Evolutionary conservation across 2,113 vertebrate species (phyloP), one percentile per base, ranked within the genome.

Genomic region (Bubalus kerabau): DNA sequence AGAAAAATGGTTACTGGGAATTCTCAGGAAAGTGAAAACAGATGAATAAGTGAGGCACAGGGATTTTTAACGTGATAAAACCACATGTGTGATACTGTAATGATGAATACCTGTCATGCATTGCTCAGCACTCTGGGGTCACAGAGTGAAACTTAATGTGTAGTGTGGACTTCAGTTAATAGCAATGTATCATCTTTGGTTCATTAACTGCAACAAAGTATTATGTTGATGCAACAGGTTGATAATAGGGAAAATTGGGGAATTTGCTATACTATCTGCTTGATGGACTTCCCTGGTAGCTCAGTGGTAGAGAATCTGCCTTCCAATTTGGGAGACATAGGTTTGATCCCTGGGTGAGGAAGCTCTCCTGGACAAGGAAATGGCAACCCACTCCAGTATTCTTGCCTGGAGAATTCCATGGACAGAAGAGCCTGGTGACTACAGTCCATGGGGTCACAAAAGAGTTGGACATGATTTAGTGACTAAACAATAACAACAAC

Each of bases 271-370:
- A 14, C 57, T 64, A 1, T 67, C 64, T 71, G 64, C 64, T 3
- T 36, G 17, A 6, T 5, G n/a, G 64, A 36, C 64, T 36, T 21
- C 4, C 32, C 64, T 21, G 64, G 16, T 36, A 21, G 64, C 64
- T 36, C 64, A 71, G 9, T 21, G 64, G 64, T 21, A 36, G n/a
- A 36, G 17, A 71, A 36, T 21, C 64, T 71, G 64, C n/a, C n/a
- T 36, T 71, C 17, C n/a, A 36, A 11, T 36, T 36, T 17, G 36
- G 64, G 17, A 36, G 64, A 36, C 32, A 5, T 0, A 1, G 17
- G 64, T 71, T 71, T 36, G 64, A 71, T 36, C 64, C 17, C 64
- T 36, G n/a, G 17, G 64, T 71, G 17, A 36, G 9, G 64, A 71
- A 36, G 64, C n/a, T 36, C n/a, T 5, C 32, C 64, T 36, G 17